Evolutionary conservation across 1,140 invertebrate genomes (phyloP), one percentile per base, ranked within the genome.

Genomic region (Cotesia chilonis): DNA sequence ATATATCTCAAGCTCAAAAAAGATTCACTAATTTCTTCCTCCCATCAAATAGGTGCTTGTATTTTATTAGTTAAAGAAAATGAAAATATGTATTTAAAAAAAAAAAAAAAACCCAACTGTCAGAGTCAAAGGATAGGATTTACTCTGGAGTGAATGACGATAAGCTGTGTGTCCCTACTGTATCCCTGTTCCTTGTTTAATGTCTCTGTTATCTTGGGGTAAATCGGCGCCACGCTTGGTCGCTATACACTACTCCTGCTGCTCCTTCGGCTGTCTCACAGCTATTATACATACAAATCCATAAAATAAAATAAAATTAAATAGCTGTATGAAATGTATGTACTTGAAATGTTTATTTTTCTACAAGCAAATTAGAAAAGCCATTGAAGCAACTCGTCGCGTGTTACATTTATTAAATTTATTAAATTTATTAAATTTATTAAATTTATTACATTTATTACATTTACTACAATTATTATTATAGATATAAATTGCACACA

Each of bases 281-380:
- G 14, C 5, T 20, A 20, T 28, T 59, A 20, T 28, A 6, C 1
- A 20, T 59, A 20, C 52, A 47, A 9, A 47, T 7, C 10, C 41
- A 7, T 47, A 5, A 47, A 9, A 47, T 10, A 10, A 9, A 47
- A 2, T 47, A 2, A 28, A 28, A 28, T 28, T 28, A 28, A 28
- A 28, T 17, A 14, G 14, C 14, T 14, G 14, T 14, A 14, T 14
- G 14, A 14, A 14, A 14, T 14, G 0, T 14, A 14, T 14, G 0
- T 14, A n/a, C n/a, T n/a, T 14, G 14, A 14, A 14, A 14, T 14
- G 0, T 14, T 14, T 10, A n/a, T 47, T 35, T 55, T 52, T 57
- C 36, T 52, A 12, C 4, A 72, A 61, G 70, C 72, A 75, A 75
- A 75, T 75, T 75, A 75, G 74, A 75, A 75, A 75, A 75, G 68